phyloP scores from a whole-genome alignment of 1,140 invertebrate species.

The Scaptomyza pallida region DNA sequence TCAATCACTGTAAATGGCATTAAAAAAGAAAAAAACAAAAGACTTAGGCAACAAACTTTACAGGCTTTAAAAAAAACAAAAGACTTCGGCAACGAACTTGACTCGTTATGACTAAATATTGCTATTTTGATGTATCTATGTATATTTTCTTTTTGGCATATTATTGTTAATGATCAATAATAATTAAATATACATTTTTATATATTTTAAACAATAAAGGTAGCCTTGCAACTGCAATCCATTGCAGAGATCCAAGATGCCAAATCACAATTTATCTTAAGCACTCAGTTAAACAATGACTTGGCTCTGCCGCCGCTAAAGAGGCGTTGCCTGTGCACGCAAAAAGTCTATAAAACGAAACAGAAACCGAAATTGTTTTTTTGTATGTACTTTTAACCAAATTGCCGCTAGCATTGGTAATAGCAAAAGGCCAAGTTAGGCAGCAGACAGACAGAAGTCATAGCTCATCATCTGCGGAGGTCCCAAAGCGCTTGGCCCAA shows the following conservation, averaged over 20 bases:
- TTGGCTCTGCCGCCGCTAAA: conserved; percentile 22
- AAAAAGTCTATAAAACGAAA: conserved; percentile 52
- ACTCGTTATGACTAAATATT: conserved; percentile 13
- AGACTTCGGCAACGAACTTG: conserved; percentile 75
- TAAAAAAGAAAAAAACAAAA: conserved; percentile 28
- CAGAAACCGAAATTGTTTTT: conserved; percentile 56
- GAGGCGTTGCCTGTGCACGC: conserved; percentile 60
- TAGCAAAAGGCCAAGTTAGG: conserved; percentile 65
- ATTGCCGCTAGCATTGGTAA: conserved; percentile 66
- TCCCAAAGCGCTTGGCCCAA: conserved; percentile 20
- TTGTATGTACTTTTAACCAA: conserved; percentile 47
- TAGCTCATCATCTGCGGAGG: conserved; percentile 62
- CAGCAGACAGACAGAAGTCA: conserved; percentile 58
- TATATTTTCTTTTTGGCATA: conserved; percentile 8
- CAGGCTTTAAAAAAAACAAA: conserved; percentile 41
- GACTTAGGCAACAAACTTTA: conserved; percentile 49
- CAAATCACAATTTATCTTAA: conserved; percentile 47
- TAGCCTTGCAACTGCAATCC: conserved; percentile 53
- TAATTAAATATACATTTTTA: conserved; percentile 38
- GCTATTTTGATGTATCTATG: background rate
- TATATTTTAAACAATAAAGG: conserved; percentile 20
- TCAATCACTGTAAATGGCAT: conserved; percentile 8
- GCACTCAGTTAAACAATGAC: conserved; percentile 64
- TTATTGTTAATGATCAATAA: conserved; percentile 41
- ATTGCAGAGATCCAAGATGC: conserved; percentile 34